Percentiles rank a stretch among this genome's conserved stretches.
These are phyloP conservation scores for Otus sunia DNA, from an alignment of 2,113 vertebrate genomes.

Conservation along the genomic window DNA sequence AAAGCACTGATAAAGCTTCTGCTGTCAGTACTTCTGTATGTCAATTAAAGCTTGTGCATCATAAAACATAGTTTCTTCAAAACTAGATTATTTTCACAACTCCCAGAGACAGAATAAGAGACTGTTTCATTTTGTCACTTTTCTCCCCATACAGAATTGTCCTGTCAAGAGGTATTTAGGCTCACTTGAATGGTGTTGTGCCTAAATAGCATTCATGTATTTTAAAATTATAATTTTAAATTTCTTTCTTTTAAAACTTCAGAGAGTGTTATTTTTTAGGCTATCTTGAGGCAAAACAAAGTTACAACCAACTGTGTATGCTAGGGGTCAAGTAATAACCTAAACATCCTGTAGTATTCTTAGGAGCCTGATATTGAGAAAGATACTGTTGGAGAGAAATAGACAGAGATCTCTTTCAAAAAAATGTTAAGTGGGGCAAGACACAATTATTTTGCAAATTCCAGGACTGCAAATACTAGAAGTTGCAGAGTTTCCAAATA, in stretches of 20 bases:
- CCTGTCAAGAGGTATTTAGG: background rate
- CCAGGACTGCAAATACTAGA: background rate
- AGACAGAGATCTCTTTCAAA: background rate
- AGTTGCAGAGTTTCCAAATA: background rate
- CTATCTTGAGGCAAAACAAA: background rate
- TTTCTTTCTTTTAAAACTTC: background rate
- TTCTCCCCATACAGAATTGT: background rate
- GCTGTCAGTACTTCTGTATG: background rate
- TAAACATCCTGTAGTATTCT: background rate
- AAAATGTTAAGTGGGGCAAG: background rate
- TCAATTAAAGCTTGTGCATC: background rate
- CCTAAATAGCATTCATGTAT: background rate
- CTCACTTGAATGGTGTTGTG: background rate
- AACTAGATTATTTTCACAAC: background rate
- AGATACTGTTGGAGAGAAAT: background rate
- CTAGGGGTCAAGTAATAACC: background rate
- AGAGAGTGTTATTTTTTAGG: background rate
- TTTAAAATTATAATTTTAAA: background rate
- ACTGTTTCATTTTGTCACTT: background rate
- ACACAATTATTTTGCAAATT: background rate
- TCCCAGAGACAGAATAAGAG: background rate
- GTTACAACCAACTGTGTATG: background rate
- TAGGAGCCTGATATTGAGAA: background rate
- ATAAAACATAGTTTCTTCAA: background rate
- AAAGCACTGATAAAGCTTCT: background rate